Percentiles rank a stretch among this genome's conserved stretches.
phyloP scores from a whole-genome alignment of 2,797 vertebrate genomes.

The Coranthus polyacanthus region DNA sequence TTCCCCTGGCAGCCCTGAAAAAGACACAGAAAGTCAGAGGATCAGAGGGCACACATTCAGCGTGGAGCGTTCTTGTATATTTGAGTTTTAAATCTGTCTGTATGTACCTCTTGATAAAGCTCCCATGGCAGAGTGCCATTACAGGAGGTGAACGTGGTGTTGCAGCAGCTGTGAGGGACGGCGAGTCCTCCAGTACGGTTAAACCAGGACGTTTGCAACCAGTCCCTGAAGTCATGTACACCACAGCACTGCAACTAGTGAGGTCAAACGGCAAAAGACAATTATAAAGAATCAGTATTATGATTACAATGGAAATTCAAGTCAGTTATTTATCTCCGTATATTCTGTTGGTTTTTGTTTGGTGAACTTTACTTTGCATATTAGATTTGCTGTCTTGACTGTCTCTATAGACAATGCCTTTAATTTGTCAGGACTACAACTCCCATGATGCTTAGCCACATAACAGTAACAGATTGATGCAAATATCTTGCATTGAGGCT shows the following conservation, averaged over 20 bases:
- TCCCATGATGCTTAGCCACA: too few relatives aligned
- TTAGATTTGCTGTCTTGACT: too few relatives aligned
- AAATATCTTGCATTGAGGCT: too few relatives aligned
- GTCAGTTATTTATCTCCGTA: too few relatives aligned
- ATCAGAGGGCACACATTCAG: background rate
- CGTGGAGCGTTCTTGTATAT: background rate
- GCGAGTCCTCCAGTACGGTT: conserved; percentile 43
- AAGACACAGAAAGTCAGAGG: conserved; percentile 3
- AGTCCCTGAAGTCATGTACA: conserved; percentile 73
- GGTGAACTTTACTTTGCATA: too few relatives aligned
- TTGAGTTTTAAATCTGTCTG: background rate
- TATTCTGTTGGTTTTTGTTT: too few relatives aligned
- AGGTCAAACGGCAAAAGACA: background rate
- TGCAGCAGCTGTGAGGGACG: conserved; percentile 80
- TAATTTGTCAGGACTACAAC: too few relatives aligned
- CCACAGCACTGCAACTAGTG: conserved; percentile 81
- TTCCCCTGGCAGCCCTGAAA: conserved; percentile 74
- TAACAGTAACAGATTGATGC: too few relatives aligned
- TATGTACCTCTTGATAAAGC: conserved; percentile 65
- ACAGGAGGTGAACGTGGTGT: conserved; percentile 63
- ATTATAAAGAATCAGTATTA: background rate
- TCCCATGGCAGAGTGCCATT: conserved; percentile 54
- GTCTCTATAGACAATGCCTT: too few relatives aligned
- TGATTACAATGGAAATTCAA: too few relatives aligned
- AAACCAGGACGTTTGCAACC: conserved; percentile 76